Percentiles rank a stretch among this genome's conserved stretches.
phyloP scores from a whole-genome alignment of 2,888 invertebrate genomes.

The Mechanitis mazaeus region DNA sequence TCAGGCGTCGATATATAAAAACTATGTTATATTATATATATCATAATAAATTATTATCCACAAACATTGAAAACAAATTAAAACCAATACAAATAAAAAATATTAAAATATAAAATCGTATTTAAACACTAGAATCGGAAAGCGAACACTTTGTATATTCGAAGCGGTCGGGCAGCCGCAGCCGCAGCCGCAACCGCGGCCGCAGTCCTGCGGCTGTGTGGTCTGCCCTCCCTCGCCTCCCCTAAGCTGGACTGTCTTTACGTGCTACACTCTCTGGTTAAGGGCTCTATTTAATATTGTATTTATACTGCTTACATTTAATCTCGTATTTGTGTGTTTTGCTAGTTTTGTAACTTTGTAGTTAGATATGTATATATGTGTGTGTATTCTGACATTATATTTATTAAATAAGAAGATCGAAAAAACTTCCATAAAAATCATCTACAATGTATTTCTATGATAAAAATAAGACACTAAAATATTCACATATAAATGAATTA shows the following conservation, averaged over 20 bases:
- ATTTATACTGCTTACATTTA: conserved; percentile 3
- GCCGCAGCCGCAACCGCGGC: conserved; percentile 21
- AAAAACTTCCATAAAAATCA: too few species aligned
- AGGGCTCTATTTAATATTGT: conserved; percentile 5
- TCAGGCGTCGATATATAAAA: too few species aligned
- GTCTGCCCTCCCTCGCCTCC: conserved; percentile 28
- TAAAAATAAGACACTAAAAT: too few species aligned
- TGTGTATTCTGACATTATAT: background rate
- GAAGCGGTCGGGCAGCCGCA: conserved; percentile 40
- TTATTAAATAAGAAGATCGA: too few species aligned
- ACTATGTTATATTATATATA: too few species aligned
- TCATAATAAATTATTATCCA: too few species aligned
- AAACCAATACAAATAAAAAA: conserved; percentile 1
- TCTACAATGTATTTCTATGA: too few species aligned
- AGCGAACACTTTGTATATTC: conserved; percentile 29
- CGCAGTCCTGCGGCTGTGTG: conserved; percentile 31
- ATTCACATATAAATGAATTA: too few species aligned
- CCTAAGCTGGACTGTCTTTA: conserved; percentile 46
- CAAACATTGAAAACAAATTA: background rate
- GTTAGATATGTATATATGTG: background rate
- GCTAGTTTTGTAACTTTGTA: background rate
- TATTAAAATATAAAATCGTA: conserved; percentile 24
- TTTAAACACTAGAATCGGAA: conserved; percentile 29
- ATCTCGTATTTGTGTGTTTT: background rate
- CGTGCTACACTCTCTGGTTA: conserved; percentile 11